Conservation (phyloP, 1,140 invertebrate species). For the Polypedilum pembai region DNA sequence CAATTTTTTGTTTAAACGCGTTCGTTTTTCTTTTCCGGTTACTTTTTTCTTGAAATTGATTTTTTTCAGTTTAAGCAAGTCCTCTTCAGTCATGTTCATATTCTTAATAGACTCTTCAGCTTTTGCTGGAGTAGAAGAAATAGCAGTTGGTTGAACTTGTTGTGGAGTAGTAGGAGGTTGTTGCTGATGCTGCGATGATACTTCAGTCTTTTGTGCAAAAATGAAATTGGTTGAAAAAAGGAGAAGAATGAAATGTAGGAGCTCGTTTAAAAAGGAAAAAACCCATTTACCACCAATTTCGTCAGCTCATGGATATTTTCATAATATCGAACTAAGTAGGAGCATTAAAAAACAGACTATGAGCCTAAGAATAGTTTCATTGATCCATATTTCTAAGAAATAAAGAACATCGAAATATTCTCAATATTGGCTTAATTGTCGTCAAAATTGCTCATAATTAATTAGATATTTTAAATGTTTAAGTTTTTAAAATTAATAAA, state of each 20-base stretch:
- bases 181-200: background rate
- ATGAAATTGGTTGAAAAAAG: background rate
- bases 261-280: background rate
- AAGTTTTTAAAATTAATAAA: slow-evolving; percentile 25
- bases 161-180: background rate
- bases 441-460: background rate
- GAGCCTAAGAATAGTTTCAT: background rate
- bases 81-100: background rate
- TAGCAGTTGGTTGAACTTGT: background rate
- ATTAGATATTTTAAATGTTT: slow-evolving; percentile 13
- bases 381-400: background rate
- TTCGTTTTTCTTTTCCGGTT: slow-evolving; percentile 47
- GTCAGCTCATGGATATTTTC: background rate
- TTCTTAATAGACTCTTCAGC: background rate
- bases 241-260: background rate
- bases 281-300: background rate
- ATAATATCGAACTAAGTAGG: slow-evolving; percentile 25
- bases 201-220: background rate
- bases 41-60: slow-evolving; percentile 24
- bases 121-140: background rate
- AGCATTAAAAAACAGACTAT: background rate
- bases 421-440: background rate
- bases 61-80: background rate
- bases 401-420: background rate
- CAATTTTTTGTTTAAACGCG: slow-evolving; percentile 59